Conservation (phyloP, 2,113 vertebrate species). For the Ptilonorhynchus violaceus region DNA sequence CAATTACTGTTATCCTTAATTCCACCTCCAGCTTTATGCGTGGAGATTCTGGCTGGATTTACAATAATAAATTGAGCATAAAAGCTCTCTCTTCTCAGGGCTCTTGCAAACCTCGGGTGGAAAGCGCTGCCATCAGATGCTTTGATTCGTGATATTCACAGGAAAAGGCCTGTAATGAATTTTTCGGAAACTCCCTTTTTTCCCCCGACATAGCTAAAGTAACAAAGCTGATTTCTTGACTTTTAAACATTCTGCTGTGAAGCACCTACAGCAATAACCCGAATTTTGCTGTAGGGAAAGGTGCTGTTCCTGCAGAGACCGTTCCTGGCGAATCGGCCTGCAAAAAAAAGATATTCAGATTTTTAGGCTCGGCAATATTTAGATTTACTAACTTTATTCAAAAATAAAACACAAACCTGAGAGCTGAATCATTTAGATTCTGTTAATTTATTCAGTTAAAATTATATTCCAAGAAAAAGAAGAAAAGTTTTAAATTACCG, state of each 20-base stretch:
- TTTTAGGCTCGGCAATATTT: not conserved
- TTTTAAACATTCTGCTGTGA: not conserved
- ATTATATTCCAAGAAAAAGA: not conserved
- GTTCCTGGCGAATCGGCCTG: not conserved
- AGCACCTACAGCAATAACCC: not conserved
- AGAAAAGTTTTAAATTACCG: not conserved
- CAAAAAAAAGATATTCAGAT: not conserved
- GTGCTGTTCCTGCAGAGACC: not conserved
- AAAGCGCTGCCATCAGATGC: not conserved
- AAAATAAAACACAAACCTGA: not conserved
- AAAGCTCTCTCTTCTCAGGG: not conserved
- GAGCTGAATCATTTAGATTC: not conserved
- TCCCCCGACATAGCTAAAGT: not conserved
- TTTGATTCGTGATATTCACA: not conserved
- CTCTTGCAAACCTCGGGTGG: not conserved
- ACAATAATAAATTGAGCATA: not conserved
- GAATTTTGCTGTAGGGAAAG: not conserved
- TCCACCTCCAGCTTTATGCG: not conserved
- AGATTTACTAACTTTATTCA: not conserved
- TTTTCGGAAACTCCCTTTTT: not conserved
- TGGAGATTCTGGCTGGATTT: not conserved
- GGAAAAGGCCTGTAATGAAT: not conserved
- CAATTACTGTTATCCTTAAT: not conserved
- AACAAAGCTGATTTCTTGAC: not conserved
- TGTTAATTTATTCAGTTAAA: not conserved